Evolutionary conservation across 2,888 invertebrate species (phyloP).

Genomic region (Campaea margaritaria): DNA sequence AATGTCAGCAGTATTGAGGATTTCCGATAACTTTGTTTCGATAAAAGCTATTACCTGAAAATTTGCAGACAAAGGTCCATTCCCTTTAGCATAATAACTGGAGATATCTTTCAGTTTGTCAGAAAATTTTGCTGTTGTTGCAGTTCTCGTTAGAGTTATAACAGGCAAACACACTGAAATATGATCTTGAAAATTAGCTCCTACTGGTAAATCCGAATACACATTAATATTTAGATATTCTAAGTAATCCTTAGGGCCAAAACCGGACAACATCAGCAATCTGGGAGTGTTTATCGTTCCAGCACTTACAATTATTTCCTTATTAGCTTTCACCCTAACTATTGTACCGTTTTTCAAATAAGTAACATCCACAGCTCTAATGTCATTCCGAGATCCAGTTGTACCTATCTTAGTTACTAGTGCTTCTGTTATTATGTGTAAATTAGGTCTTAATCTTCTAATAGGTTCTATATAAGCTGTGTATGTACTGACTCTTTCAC

Average conservation of each 20-base stretch:
- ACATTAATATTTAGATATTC: slow-evolving; percentile 73
- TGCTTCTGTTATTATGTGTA: slow-evolving; percentile 71
- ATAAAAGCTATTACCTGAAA: slow-evolving; percentile 77
- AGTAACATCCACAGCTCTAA: slow-evolving; percentile 65
- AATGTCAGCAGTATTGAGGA: slow-evolving; percentile 73
- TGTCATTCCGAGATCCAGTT: slow-evolving; percentile 53
- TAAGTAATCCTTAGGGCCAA: slow-evolving; percentile 77
- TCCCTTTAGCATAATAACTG: slow-evolving; percentile 71
- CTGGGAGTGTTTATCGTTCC: slow-evolving; percentile 79
- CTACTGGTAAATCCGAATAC: slow-evolving; percentile 71
- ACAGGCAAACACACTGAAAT: slow-evolving; percentile 76
- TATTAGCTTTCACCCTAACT: slow-evolving; percentile 57
- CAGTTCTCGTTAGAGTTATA: slow-evolving; percentile 68
- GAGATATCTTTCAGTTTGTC: slow-evolving; percentile 77
- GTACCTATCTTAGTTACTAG: slow-evolving; percentile 73
- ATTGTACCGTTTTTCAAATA: slow-evolving; percentile 77
- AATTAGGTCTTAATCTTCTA: slow-evolving; percentile 67
- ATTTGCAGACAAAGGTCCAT: slow-evolving; percentile 76
- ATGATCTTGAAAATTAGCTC: slow-evolving; percentile 80
- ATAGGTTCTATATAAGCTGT: slow-evolving; percentile 78
- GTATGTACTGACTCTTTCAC: slow-evolving; percentile 77
- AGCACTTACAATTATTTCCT: slow-evolving; percentile 75
- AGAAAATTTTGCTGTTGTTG: slow-evolving; percentile 67
- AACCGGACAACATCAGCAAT: slow-evolving; percentile 77
- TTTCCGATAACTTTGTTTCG: slow-evolving; percentile 72